These are phyloP conservation scores for Sphaeramia orbicularis DNA, from an alignment of 2,797 vertebrate genomes.

Conservation along the genomic window DNA sequence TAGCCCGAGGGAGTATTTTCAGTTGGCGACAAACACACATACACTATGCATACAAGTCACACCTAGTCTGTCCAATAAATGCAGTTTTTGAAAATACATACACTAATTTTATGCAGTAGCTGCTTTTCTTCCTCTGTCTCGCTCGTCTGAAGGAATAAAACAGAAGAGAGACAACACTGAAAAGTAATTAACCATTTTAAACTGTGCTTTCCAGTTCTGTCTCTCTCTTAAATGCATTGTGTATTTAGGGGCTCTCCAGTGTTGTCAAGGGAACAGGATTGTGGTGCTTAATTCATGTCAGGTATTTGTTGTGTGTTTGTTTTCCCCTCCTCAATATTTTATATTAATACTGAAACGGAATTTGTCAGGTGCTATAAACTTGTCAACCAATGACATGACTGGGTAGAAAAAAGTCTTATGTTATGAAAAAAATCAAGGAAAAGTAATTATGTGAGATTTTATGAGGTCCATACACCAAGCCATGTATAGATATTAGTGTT, in stretches of 20 bases:
- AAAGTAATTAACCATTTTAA: background rate
- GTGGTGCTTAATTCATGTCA: background rate
- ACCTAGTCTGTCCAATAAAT: background rate
- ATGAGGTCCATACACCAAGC: too few species aligned
- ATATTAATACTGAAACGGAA: background rate
- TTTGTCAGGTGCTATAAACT: background rate
- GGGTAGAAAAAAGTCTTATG: background rate
- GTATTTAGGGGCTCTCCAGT: background rate
- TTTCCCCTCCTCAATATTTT: background rate
- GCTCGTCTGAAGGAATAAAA: background rate
- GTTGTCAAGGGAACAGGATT: background rate
- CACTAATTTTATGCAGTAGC: background rate
- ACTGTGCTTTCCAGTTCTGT: background rate
- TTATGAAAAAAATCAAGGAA: too few species aligned
- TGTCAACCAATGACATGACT: background rate
- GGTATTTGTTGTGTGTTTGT: conserved; percentile 9
- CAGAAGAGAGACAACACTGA: background rate
- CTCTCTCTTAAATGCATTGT: background rate
- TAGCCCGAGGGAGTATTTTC: background rate
- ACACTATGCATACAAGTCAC: background rate
- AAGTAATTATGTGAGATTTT: too few species aligned
- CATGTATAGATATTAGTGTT: too few species aligned
- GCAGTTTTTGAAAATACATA: background rate
- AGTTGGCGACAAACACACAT: background rate
- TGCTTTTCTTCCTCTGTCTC: background rate